phyloP scores from a whole-genome alignment of 2,113 vertebrate species.

The Oenanthe melanoleuca region DNA sequence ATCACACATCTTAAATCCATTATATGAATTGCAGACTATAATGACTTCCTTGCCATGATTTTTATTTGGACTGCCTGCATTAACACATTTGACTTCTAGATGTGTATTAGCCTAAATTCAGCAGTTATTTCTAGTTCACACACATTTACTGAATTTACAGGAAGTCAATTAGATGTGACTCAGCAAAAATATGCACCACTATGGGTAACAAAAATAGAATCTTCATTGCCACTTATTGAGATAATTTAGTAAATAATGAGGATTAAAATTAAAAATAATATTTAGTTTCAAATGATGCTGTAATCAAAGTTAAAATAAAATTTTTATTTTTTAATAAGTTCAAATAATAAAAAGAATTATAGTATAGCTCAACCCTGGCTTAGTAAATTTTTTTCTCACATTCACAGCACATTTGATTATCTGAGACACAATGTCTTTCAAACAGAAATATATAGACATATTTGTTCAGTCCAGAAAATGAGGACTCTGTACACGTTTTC shows the following conservation, averaged over 20 bases:
- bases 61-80: constrained; percentile 6
- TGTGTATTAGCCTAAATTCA: background rate
- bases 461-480: background rate
- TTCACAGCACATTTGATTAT: constrained; percentile 33
- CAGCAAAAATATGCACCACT: background rate
- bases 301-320: constrained; percentile 1
- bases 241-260: constrained; percentile 1
- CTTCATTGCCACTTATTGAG: background rate
- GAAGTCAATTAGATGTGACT: background rate
- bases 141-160: background rate
- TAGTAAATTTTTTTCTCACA: background rate
- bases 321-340: background rate
- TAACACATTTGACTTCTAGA: background rate
- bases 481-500: background rate
- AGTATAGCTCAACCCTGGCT: background rate
- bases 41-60: background rate
- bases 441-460: background rate
- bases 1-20: background rate
- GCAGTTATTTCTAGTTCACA: background rate
- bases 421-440: background rate
- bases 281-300: background rate
- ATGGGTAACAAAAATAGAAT: background rate
- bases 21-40: background rate
- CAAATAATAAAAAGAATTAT: background rate
- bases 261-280: constrained; percentile 23